Evolutionary conservation across 2,888 invertebrate genomes (phyloP), one percentile per base, ranked within the genome.

Genomic region (Drosophila robusta): DNA sequence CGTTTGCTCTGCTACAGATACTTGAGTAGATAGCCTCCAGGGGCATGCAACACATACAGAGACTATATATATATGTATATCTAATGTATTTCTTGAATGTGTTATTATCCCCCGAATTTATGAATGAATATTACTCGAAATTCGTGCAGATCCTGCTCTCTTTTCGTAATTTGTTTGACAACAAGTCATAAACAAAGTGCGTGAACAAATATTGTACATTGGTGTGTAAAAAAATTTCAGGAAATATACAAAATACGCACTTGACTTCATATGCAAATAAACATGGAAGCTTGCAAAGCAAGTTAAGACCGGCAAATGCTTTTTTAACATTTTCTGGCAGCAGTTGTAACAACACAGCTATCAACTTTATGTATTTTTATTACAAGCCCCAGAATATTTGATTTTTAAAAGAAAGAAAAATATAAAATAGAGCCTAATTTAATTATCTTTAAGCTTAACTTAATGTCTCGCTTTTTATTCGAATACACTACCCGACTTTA

Each of bases 111-210:
- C 11, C 22, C 39, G 56, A 14, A 39, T 52, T 70, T 67, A 32
- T 66, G 62, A 63, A 63, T 69, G 80, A 75, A 75, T 63, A 56
- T 75, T 75, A 50, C 50, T 52, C 22, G 9, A 18, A 44, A 22
- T 38, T 49, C 16, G 29, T 47, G 46, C 18, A 29, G 9, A 29
- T 29, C 29, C 12, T 49, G 34, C 26, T 24, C 52, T 52, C 49
- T 52, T 46, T 16, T 11, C 57, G 34, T 75, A 69, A 64, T 79
- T 75, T 75, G 70, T 64, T 75, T 70, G 70, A 42, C 55, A 71
- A 65, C 47, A 60, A 54, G 8, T 29, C 56, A 61, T 57, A 49
- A 66, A 50, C 52, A 22, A 57, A 46, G 60, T 54, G 44, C 50
- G 42, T 41, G 46, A 34, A 63, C 58, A 75, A 79, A 75, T 47